Evolutionary conservation across 2,113 vertebrate species (phyloP).

Genomic region (Rhinoderma darwinii): DNA sequence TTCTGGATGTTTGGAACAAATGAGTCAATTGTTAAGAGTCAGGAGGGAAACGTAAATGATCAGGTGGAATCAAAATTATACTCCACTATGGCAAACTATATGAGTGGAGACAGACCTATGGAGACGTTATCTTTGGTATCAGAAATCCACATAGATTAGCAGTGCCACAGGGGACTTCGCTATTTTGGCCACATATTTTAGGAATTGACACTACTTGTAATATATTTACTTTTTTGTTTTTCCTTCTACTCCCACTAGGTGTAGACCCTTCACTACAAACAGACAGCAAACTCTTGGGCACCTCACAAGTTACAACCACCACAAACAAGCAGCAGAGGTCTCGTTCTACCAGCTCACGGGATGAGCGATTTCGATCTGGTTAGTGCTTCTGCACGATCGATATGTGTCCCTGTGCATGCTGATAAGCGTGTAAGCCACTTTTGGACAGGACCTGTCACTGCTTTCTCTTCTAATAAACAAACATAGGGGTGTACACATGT

Average conservation of each 20-base stretch:
- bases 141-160: neutral
- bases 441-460: no score
- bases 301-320: conserved; percentile 72
- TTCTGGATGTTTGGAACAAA: neutral
- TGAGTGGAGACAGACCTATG: neutral
- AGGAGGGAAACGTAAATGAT: neutral
- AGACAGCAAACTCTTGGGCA: conserved; percentile 80
- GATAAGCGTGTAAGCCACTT: neutral
- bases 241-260: conserved; percentile 74
- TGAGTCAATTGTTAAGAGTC: neutral
- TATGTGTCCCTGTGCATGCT: neutral
- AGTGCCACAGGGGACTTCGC: neutral
- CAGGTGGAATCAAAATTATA: neutral
- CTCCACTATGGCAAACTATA: neutral
- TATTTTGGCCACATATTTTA: neutral
- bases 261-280: conserved; percentile 88
- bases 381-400: conserved; percentile 56
- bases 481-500: neutral
- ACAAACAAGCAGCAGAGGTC: conserved; percentile 82
- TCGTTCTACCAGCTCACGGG: conserved; percentile 81
- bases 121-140: neutral
- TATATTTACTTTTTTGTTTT: neutral
- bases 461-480: neutral
- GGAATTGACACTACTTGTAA: neutral
- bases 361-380: conserved; percentile 96